Conservation (phyloP, 2,113 vertebrate species). For the Leptodactylus fuscus region DNA sequence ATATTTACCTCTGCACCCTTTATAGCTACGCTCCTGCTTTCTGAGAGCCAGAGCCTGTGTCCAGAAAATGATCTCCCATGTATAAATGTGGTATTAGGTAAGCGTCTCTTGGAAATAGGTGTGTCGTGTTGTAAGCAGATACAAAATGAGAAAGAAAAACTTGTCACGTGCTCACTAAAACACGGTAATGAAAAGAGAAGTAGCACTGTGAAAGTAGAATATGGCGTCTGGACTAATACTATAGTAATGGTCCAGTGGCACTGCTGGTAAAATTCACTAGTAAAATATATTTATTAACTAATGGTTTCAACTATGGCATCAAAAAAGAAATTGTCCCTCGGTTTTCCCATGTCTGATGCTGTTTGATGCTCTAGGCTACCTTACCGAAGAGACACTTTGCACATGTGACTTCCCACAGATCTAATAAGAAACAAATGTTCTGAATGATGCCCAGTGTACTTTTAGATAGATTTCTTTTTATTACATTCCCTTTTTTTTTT, state of each 20-base stretch:
- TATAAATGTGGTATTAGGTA: too few relatives aligned
- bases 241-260: not conserved
- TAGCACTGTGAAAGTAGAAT: not conserved
- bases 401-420: constrained; percentile 15
- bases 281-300: too few relatives aligned
- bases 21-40: too few relatives aligned
- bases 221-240: not conserved
- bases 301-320: too few relatives aligned
- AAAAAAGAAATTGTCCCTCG: not conserved
- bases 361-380: not conserved
- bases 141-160: too few relatives aligned
- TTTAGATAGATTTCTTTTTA: constrained; percentile 28
- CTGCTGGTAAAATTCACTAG: not conserved
- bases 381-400: not conserved
- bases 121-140: too few relatives aligned
- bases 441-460: constrained; percentile 33
- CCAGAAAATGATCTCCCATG: too few relatives aligned
- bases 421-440: constrained; percentile 13
- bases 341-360: not conserved
- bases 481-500: not conserved
- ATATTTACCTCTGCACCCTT: too few relatives aligned
- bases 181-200: too few relatives aligned
- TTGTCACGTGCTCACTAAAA: too few relatives aligned
- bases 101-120: too few relatives aligned
- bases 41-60: too few relatives aligned